phyloP scores from a whole-genome alignment of 1,140 invertebrate genomes.

The Oncopodura yosiiana region DNA sequence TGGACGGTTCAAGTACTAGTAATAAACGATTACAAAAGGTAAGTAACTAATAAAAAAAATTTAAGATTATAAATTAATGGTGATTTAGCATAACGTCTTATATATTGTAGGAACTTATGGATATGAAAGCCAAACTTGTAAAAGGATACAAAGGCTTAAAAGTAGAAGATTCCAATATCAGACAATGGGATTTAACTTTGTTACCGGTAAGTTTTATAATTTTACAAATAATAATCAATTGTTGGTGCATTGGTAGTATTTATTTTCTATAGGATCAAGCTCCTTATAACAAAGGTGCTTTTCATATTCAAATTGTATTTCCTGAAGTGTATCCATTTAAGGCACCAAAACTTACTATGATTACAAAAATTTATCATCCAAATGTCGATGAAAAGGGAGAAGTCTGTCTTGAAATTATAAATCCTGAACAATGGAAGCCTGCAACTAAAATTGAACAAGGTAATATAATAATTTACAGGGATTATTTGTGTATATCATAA shows the following conservation, averaged over 20 bases:
- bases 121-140: not conserved
- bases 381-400: slow-evolving; percentile 68
- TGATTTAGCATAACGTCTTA: too few species aligned
- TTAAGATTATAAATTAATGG: too few species aligned
- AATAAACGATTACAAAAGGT: too few species aligned
- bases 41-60: too few species aligned
- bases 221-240: too few species aligned
- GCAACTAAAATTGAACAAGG: slow-evolving; percentile 14
- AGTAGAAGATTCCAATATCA: not conserved
- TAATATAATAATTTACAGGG: not conserved
- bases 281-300: slow-evolving; percentile 66
- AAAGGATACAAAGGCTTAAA: not conserved
- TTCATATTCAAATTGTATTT: slow-evolving; percentile 68
- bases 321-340: slow-evolving; percentile 75
- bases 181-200: not conserved
- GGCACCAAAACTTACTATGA: slow-evolving; percentile 71
- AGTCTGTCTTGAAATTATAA: slow-evolving; percentile 68
- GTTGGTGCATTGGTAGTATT: too few species aligned
- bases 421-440: slow-evolving; percentile 36
- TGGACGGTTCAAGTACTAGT: too few species aligned
- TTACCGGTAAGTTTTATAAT: not conserved
- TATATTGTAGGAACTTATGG: slow-evolving; percentile 1
- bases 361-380: slow-evolving; percentile 75
- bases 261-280: too few species aligned
- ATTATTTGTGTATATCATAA: not conserved